Evolutionary conservation across 2,797 vertebrate species (phyloP).

Genomic region (Masticophis lateralis): DNA sequence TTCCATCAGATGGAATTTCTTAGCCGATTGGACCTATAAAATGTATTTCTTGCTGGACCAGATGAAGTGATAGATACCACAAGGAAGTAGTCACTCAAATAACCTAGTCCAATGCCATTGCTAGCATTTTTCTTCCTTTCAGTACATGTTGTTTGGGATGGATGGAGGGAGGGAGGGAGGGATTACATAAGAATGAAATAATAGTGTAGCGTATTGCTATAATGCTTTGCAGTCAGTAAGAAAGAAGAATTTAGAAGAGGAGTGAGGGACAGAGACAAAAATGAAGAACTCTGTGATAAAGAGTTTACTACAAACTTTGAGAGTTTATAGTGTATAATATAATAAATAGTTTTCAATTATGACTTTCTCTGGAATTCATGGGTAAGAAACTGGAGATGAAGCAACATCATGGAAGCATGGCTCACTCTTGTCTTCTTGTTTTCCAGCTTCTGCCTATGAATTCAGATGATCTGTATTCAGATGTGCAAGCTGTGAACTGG

Average conservation of each 20-base stretch:
- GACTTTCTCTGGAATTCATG: not conserved
- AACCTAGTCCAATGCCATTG: not conserved
- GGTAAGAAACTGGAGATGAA: not conserved
- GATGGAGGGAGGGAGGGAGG: not conserved
- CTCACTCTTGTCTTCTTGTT: not conserved
- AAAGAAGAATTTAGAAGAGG: not conserved
- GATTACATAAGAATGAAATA: not conserved
- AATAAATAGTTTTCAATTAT: not conserved
- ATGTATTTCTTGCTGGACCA: not conserved
- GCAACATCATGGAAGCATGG: not conserved
- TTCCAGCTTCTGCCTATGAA: not conserved
- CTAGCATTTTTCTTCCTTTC: not conserved
- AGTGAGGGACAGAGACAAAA: not conserved
- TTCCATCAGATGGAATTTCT: not conserved
- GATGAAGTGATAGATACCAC: not conserved
- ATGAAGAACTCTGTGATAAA: not conserved
- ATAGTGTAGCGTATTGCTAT: not conserved
- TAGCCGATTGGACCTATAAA: not conserved
- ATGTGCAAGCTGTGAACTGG: not conserved
- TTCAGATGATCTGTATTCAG: not conserved
- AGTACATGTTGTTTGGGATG: not conserved
- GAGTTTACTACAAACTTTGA: no score
- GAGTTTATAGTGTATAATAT: not conserved
- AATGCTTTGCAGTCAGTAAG: not conserved
- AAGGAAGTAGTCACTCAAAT: not conserved